phyloP scores from a whole-genome alignment of 1,140 invertebrate genomes.

The Drosophila equinoxialis region DNA sequence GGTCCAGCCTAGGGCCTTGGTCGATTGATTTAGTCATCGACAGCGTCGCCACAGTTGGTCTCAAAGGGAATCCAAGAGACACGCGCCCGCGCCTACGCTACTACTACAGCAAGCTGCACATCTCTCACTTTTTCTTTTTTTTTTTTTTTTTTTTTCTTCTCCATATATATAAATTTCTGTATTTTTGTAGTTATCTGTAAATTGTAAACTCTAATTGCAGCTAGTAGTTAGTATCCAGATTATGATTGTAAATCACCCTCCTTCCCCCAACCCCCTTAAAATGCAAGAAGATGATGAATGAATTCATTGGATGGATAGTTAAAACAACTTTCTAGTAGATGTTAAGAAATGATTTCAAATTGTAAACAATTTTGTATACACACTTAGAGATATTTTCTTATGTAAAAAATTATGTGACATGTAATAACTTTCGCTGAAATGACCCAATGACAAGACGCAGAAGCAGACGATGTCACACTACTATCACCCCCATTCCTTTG shows the following conservation, averaged over 20 bases:
- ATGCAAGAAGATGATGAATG: too few relatives aligned
- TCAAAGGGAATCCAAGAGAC: slow-evolving; percentile 81
- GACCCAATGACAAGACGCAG: background rate
- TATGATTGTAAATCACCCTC: slow-evolving; percentile 8
- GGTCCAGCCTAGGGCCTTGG: slow-evolving; percentile 17
- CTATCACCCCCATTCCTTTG: background rate
- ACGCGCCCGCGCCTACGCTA: slow-evolving; percentile 59
- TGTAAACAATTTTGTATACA: slow-evolving; percentile 7
- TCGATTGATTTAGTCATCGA: slow-evolving; percentile 1
- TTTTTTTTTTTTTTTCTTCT: slow-evolving; percentile 32
- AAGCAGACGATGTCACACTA: background rate
- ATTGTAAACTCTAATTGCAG: slow-evolving; percentile 36
- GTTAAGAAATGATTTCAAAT: slow-evolving; percentile 11
- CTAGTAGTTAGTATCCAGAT: slow-evolving; percentile 2
- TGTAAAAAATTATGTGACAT: slow-evolving; percentile 9
- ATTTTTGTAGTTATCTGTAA: background rate
- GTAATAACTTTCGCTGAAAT: slow-evolving; percentile 9
- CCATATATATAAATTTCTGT: background rate
- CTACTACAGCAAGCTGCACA: slow-evolving; percentile 27
- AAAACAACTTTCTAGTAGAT: slow-evolving; percentile 8
- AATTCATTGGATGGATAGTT: slow-evolving; percentile 1
- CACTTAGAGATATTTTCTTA: background rate
- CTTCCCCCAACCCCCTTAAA: background rate
- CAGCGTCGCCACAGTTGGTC: slow-evolving; percentile 45
- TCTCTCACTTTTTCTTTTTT: slow-evolving; percentile 31